A percentile compares a stretch with the other conserved stretches of the same genome.
These are phyloP conservation scores for Rhabditoides inermis DNA, from an alignment of 2,888 invertebrate species.

Conservation along the genomic window DNA sequence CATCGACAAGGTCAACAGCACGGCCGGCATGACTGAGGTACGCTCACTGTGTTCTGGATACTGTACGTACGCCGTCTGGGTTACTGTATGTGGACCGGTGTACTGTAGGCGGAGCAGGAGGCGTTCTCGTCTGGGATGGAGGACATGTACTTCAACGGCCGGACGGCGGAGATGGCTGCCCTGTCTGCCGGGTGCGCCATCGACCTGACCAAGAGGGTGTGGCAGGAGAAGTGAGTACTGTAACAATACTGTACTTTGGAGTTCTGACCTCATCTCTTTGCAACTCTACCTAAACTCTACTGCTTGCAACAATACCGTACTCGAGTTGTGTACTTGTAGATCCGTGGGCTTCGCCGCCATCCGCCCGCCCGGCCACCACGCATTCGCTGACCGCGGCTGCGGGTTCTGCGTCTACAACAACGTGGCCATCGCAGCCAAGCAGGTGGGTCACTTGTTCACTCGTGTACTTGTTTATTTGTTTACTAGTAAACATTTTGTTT, in stretches of 20 bases:
- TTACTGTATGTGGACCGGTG: not conserved
- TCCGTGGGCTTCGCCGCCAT: conserved; percentile 85
- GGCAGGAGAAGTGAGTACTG: conserved; percentile 12
- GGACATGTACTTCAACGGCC: conserved; percentile 44
- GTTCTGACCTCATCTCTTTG: not conserved
- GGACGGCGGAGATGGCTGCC: conserved; percentile 30
- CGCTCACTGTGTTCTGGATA: not conserved
- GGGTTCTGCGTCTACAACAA: conserved; percentile 99
- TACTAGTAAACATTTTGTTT: not conserved
- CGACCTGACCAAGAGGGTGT: conserved; percentile 16
- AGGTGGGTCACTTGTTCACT: conserved; percentile 9
- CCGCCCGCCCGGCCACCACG: conserved; percentile 79
- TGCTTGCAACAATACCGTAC: not conserved
- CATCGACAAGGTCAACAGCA: conserved; percentile 18
- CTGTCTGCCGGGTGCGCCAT: conserved; percentile 36
- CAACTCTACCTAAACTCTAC: too few species aligned
- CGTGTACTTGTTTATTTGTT: not conserved
- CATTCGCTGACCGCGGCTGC: conserved; percentile 68
- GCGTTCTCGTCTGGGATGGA: conserved; percentile 29
- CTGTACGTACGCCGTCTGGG: not conserved
- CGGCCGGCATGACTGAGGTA: conserved; percentile 14
- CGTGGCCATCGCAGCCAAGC: conserved; percentile 79
- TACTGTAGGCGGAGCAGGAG: conserved; percentile 20
- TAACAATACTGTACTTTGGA: not conserved
- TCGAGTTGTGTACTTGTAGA: conserved; percentile 4